phyloP scores from a whole-genome alignment of 2,113 vertebrate species.

The Notarius quadriscutis region DNA sequence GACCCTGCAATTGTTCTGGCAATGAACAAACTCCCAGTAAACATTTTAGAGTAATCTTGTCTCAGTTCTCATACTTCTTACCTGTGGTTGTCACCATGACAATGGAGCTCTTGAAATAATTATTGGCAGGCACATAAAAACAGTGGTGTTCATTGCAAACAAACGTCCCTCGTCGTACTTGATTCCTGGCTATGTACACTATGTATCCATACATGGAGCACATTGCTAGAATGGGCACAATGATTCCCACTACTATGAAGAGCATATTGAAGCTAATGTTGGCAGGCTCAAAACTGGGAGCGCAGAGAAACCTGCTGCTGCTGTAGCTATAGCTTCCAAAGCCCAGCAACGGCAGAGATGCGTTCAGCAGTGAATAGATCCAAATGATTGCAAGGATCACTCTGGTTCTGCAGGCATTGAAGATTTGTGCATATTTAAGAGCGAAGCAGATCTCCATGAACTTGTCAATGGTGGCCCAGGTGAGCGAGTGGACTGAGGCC shows the following conservation, averaged over 20 bases:
- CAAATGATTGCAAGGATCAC: conserved; percentile 62
- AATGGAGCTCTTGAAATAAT: conserved; percentile 72
- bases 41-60: conserved; percentile 14
- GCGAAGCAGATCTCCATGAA: conserved; percentile 74
- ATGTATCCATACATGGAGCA: conserved; percentile 68
- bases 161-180: conserved; percentile 73
- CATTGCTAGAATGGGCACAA: conserved; percentile 63
- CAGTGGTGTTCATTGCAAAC: conserved; percentile 77
- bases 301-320: conserved; percentile 63
- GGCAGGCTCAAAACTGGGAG: conserved; percentile 58
- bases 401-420: conserved; percentile 60
- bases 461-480: conserved; percentile 68
- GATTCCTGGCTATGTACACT: conserved; percentile 68
- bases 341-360: conserved; percentile 68
- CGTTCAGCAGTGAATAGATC: conserved; percentile 62
- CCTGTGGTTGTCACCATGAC: conserved; percentile 70
- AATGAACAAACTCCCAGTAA: conserved; percentile 26
- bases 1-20: not conserved
- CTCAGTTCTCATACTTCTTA: conserved; percentile 54
- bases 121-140: conserved; percentile 72
- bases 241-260: conserved; percentile 60
- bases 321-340: conserved; percentile 71
- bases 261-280: conserved; percentile 58
- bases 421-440: conserved; percentile 66
- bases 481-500: conserved; percentile 69